phyloP scores from a whole-genome alignment of 2,888 invertebrate genomes.

The Ochropleura plecta region DNA sequence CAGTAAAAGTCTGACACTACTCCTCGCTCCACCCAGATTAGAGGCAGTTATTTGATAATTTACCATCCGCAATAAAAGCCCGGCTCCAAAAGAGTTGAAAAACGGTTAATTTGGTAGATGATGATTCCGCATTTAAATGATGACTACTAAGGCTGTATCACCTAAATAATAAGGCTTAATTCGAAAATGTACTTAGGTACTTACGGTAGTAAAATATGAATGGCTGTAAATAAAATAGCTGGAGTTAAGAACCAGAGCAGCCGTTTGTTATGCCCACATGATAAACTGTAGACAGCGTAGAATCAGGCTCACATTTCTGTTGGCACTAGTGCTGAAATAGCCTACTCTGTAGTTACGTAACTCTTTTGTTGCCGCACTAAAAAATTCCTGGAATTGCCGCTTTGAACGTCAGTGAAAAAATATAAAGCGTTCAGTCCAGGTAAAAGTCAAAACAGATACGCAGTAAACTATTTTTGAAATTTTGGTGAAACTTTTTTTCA shows the following conservation, averaged over 20 bases:
- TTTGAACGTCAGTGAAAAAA: slow-evolving; percentile 17
- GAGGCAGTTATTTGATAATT: too few species aligned
- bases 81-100: too few species aligned
- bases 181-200: slow-evolving; percentile 9
- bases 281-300: slow-evolving; percentile 45
- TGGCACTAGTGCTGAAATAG: slow-evolving; percentile 42
- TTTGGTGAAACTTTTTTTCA: neutral
- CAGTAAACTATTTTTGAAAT: neutral
- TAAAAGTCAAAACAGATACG: slow-evolving; percentile 2
- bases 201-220: slow-evolving; percentile 11
- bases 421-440: neutral
- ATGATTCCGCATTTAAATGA: neutral
- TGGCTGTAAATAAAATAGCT: slow-evolving; percentile 36
- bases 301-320: slow-evolving; percentile 43
- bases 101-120: too few species aligned
- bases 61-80: too few species aligned
- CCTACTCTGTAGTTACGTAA: slow-evolving; percentile 16
- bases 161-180: neutral
- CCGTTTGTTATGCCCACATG: slow-evolving; percentile 39
- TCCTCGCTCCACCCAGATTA: too few species aligned
- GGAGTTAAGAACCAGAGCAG: slow-evolving; percentile 25
- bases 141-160: neutral
- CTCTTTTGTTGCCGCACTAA: slow-evolving; percentile 37
- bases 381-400: slow-evolving; percentile 20
- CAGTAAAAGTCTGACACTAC: too few species aligned